Percentiles rank a stretch among this genome's conserved stretches.
phyloP scores from a whole-genome alignment of 2,888 invertebrate species.

The Tenthredo scrophulariae region DNA sequence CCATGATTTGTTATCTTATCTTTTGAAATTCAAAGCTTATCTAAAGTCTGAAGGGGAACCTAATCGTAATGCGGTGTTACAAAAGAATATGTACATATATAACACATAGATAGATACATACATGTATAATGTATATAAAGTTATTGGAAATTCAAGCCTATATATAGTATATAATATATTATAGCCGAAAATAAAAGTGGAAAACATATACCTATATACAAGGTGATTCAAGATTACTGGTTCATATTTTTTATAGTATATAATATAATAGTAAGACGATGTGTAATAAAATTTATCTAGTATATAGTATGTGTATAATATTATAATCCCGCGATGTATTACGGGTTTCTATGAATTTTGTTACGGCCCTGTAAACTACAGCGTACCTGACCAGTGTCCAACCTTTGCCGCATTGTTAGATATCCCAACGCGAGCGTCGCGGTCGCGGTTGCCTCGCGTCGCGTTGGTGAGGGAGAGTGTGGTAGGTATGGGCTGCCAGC shows the following conservation, averaged over 20 bases:
- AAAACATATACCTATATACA: no score
- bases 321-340: not conserved
- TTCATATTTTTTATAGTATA: no score
- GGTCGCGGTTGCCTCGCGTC: not conserved
- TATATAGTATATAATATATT: not conserved
- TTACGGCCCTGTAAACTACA: slow-evolving; percentile 10
- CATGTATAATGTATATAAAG: not conserved
- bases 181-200: no score
- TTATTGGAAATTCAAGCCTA: not conserved
- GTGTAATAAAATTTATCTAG: no score
- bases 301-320: not conserved
- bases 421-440: not conserved
- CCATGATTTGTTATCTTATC: slow-evolving; percentile 35
- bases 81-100: not conserved
- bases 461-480: not conserved
- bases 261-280: not conserved
- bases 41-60: not conserved
- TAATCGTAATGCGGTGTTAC: not conserved
- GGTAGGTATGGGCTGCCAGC: not conserved
- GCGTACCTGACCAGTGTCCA: slow-evolving; percentile 40
- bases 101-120: not conserved
- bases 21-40: slow-evolving; percentile 39
- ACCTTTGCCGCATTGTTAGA: slow-evolving; percentile 44
- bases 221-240: no score
- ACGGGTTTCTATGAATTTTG: not conserved